phyloP scores from a whole-genome alignment of 2,797 vertebrate genomes.

The Lepilemur septentrionalis region DNA sequence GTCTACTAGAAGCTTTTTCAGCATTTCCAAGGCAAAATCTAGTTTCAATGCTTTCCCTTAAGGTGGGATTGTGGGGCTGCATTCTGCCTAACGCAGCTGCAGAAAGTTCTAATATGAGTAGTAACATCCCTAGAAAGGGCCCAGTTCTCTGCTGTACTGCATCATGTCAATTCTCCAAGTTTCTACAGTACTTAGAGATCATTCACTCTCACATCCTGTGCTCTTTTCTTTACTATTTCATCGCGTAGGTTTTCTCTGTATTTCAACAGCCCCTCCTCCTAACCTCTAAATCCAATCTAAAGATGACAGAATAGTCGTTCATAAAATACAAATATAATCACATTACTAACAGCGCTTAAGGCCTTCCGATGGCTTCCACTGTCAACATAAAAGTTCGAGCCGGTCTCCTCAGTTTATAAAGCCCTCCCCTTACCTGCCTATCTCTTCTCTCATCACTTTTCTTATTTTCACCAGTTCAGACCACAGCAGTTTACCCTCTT shows the following conservation, averaged over 20 bases:
- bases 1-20: not conserved
- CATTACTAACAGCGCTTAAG: not conserved
- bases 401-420: conserved; percentile 9
- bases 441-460: not conserved
- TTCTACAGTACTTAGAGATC: not conserved
- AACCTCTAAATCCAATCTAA: not conserved
- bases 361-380: not conserved
- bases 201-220: not conserved
- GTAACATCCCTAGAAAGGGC: not conserved
- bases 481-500: not conserved
- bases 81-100: conserved; percentile 5
- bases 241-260: conserved; percentile 7
- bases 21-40: not conserved
- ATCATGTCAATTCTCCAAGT: not conserved
- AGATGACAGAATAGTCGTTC: not conserved
- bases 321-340: not conserved
- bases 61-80: not conserved
- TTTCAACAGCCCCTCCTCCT: not conserved
- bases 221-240: not conserved
- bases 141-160: not conserved
- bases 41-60: not conserved
- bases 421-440: not conserved
- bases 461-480: not conserved
- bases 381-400: not conserved
- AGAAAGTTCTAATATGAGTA: not conserved